These are phyloP conservation scores for Cerastoderma edule DNA, from an alignment of 2,888 invertebrate species.

Conservation along the genomic window DNA sequence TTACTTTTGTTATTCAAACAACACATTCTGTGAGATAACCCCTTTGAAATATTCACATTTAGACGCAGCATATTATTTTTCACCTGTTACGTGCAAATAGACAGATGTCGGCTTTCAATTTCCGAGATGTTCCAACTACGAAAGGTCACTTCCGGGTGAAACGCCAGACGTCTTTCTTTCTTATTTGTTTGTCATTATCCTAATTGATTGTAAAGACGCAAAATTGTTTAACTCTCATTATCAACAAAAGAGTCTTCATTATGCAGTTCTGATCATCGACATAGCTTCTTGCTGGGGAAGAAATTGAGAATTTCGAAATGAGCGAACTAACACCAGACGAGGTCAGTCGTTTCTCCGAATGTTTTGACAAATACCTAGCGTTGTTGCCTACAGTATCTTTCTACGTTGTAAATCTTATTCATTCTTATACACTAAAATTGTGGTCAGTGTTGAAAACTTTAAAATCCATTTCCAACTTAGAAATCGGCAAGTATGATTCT, in stretches of 20 bases:
- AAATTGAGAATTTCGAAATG: constrained; percentile 85
- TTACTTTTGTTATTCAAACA: too few species aligned
- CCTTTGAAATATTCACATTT: too few species aligned
- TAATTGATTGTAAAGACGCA: not conserved
- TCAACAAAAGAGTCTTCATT: not conserved
- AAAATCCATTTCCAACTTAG: too few species aligned
- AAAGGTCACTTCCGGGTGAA: constrained; percentile 16
- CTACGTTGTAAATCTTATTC: too few species aligned
- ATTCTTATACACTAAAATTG: too few species aligned
- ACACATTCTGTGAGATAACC: too few species aligned
- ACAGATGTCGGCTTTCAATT: not conserved
- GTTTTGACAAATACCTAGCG: too few species aligned
- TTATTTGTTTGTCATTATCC: constrained; percentile 22
- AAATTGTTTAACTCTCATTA: too few species aligned
- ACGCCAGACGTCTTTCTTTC: not conserved
- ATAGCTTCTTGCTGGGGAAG: not conserved
- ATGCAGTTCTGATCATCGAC: not conserved
- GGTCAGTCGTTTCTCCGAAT: too few species aligned
- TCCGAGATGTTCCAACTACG: not conserved
- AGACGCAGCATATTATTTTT: not conserved
- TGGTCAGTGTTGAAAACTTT: too few species aligned
- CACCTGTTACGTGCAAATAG: not conserved
- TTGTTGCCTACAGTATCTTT: too few species aligned
- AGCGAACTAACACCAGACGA: constrained; percentile 95
- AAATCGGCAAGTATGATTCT: too few species aligned